Base-by-base conservation (phyloP, 2,888 invertebrate genomes). In the Oasisia sp. region DNA sequence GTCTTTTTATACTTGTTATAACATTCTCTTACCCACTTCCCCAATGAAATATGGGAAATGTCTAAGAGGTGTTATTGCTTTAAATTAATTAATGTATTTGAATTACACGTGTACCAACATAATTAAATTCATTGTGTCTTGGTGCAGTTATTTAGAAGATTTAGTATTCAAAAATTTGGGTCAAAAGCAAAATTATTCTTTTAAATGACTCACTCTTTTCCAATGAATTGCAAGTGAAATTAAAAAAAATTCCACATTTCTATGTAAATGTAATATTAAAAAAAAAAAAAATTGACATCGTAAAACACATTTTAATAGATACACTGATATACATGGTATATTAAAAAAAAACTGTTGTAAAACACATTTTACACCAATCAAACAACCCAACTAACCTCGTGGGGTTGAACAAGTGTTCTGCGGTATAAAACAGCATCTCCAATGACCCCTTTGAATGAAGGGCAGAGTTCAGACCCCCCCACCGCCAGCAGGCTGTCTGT, bases 371-470 rank as follows among this genome's bases (percentile, higher is more conserved):
- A 90, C 7, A 38, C 1, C 38, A 38, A 38, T 4, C 38, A 44
- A 27, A 9, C n/a, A 44, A 91, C 32, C 9, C 89, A 27, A 74
- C 74, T 91, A 92, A 95, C 95, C 94, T 95, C 91, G 3, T 93
- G 89, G 0, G 94, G 93, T 4, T 92, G 58, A 14, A 95, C 74
- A 0, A 93, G 91, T 45, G 91, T 93, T 45, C 94, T 93, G 90
- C 95, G 94, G 93, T 95, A 95, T 50, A 94, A 94, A 0, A 93
- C 94, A 2, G 95, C 95, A 58, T 94, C 93, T 0, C 96, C 96
- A 44, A 96, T 94, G 92, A 95, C 96, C 14, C 96, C 96, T 32
- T 94, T 93, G 93, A 96, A 95, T 44, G 95, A 94, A 19, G 94
- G 93, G 38, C 94, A 93, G 38, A 93, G 92, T 91, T 96, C 96